phyloP scores from a whole-genome alignment of 2,113 vertebrate species.

The Cryptotis parvus region DNA sequence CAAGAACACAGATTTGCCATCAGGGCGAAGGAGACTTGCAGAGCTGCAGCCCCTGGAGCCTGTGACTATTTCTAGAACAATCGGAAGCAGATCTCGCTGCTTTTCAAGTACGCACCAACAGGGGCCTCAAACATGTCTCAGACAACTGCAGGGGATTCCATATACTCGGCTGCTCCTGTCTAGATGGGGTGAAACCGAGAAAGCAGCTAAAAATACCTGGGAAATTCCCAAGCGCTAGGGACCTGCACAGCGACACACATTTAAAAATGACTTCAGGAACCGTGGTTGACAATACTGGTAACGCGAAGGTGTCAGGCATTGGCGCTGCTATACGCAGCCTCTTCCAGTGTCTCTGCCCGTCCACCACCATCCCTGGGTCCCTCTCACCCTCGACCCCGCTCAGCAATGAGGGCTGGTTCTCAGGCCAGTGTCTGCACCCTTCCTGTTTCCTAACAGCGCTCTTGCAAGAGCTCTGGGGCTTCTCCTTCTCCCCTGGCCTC shows the following conservation, averaged over 20 bases:
- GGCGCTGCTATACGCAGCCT: neutral
- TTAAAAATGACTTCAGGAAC: too few relatives aligned
- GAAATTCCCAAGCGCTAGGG: conserved; percentile 1
- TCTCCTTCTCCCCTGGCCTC: too few relatives aligned
- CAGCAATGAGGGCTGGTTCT: too few relatives aligned
- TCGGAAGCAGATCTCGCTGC: neutral
- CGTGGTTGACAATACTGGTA: too few relatives aligned
- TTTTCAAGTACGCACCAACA: neutral
- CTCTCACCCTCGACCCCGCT: too few relatives aligned
- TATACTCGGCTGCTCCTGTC: neutral
- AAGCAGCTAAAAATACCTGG: conserved; percentile 46
- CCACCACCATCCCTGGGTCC: too few relatives aligned
- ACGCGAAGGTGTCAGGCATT: too few relatives aligned
- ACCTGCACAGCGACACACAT: neutral
- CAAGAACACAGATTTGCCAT: neutral
- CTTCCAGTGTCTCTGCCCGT: too few relatives aligned
- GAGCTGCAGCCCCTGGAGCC: neutral
- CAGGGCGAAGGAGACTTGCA: neutral
- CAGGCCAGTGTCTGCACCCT: too few relatives aligned
- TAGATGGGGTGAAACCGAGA: conserved; percentile 1
- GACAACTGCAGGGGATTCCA: neutral
- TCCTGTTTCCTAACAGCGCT: too few relatives aligned
- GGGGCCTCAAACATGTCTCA: too few relatives aligned
- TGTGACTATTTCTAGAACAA: neutral
- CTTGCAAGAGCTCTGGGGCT: too few relatives aligned